Base-by-base conservation (phyloP, 2,888 invertebrate species). In the Noctua janthina region DNA sequence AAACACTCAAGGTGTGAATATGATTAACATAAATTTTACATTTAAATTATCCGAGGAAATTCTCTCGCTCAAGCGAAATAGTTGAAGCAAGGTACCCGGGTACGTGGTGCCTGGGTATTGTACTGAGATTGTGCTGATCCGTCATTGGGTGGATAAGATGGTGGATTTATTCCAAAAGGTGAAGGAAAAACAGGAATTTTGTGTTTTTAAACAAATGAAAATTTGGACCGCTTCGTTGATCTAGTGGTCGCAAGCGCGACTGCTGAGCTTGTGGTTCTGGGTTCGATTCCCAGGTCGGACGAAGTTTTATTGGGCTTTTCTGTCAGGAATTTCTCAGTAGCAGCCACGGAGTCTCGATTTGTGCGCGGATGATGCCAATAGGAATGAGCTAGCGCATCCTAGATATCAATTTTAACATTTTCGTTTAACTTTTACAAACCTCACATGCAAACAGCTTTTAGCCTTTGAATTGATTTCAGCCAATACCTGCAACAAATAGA, bases 11-110 rank as follows among this genome's bases (percentile, higher is more conserved):
- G 92, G 94, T 94, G 94, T 87, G 92, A 94, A 92, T 91, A 84
- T 85, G 88, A 94, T 95, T 94, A 92, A 89, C 95, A 95, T 95
- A 94, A 89, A 94, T 94, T 94, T 93, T 75, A 93, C 93, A 95
- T 95, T 95, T 93, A 94, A 95, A 95, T 94, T 93, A 93, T 90
- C 85, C 86, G 70, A 79, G 88, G 86, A 87, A 85, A 87, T 85
- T 82, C 87, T 82, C 79, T 79, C 68, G 80, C 70, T 68, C 51
- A 68, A 78, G 73, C 80, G 71, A 84, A 87, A 87, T 85, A 85
- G 82, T 83, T 84, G 81, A 51, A 69, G 68, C 69, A 49, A 59
- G 67, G 72, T 86, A 77, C 86, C 70, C n/a, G 51, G 69, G 69
- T 83, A 73, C 82, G 76, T 82, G 82, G 83, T 84, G 79, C 81